Evolutionary conservation across 2,797 vertebrate genomes (phyloP), one percentile per base, ranked within the genome.

Genomic region (Sphenopsis melanotis): DNA sequence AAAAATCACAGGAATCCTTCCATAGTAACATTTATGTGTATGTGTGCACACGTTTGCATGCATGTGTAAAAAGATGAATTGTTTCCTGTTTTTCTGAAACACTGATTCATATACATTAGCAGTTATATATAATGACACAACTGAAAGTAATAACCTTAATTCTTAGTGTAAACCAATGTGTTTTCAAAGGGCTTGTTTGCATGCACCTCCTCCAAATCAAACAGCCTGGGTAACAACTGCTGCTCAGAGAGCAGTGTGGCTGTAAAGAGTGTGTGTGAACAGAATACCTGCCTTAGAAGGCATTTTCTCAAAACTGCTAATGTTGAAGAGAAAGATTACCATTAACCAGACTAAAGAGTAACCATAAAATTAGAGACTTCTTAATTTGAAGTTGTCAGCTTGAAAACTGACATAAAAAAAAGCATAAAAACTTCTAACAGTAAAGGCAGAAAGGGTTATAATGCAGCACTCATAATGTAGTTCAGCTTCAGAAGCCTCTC

Each of bases 21-120:
- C 47, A 5, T 1, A 34, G n/a, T 49, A 66, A 37, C 5, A 9
- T 15, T 15, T 47, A 15, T 24, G 15, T 36, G 6, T 20, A 6
- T 12, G 14, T 7, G 17, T 9, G 23, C 53, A 12, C 60, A 20
- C 0, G 1, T 76, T 50, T 79, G 27, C 11, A 42, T 3, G 6
- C 10, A 7, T 1, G 3, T 34, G 15, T 20, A 84, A 87, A 69
- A 82, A 47, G 14, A 61, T 21, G 0, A 77, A 88, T 82, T 56
- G 18, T n/a, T 65, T 74, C 66, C 14, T 60, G 11, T 12, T 82
- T 57, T 44, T 65, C 41, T 57, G 37, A 66, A 83, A 83, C 21
- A 46, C 10, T 37, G 27, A 74, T 42, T 69, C 21, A 60, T 34
- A 50, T 21, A 77, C 6, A 56, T 34, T 56, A 90, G 32, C 16